These are phyloP conservation scores for Hexactinellida sp. DNA, from an alignment of 37 sponge, comb jelly and placozoan species.

Conservation along the genomic window DNA sequence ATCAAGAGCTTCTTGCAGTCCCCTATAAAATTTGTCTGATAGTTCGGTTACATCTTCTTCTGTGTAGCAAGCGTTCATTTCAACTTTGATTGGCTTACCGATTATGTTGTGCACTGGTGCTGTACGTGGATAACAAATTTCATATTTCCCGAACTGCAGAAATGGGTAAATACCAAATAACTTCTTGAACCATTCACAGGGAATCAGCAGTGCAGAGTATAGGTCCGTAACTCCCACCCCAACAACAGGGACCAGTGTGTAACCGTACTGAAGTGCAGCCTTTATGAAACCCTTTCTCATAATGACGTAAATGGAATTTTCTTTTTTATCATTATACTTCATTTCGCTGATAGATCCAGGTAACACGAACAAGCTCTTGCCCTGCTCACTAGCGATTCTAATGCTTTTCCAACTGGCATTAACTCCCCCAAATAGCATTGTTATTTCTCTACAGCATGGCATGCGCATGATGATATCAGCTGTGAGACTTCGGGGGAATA, in stretches of 20 bases:
- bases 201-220: background rate
- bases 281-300: background rate
- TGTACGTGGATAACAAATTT: background rate
- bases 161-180: background rate
- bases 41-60: background rate
- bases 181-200: constrained; percentile 13
- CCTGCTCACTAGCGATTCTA: background rate
- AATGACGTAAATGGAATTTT: background rate
- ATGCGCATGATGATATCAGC: background rate
- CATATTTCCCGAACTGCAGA: background rate
- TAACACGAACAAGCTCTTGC: background rate
- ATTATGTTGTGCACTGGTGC: constrained; percentile 2
- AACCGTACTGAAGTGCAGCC: constrained; percentile 9
- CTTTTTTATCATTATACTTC: background rate
- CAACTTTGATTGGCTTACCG: background rate
- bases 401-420: constrained; percentile 12
- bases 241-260: background rate
- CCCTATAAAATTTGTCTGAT: background rate
- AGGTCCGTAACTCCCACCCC: constrained; percentile 8
- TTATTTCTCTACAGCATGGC: background rate
- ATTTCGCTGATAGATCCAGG: constrained; percentile 4
- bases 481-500: background rate
- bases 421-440: background rate
- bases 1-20: background rate
- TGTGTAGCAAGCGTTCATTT: background rate